Evolutionary conservation across 64 coral and sea anemone species (phyloP).

Genomic region (Montipora foliosa): DNA sequence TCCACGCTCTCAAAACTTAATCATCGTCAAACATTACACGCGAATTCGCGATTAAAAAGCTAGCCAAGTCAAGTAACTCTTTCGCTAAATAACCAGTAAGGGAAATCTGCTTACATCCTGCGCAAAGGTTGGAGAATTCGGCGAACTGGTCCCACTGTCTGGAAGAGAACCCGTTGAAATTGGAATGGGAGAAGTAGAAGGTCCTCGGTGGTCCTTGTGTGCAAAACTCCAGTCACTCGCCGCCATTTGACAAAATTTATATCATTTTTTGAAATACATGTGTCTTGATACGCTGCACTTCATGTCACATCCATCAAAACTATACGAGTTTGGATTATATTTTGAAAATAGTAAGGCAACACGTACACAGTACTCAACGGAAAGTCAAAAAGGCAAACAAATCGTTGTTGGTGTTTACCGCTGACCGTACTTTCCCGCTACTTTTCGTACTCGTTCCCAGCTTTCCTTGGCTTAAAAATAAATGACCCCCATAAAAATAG

Average conservation of each 20-base stretch:
- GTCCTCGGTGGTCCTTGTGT: constrained; percentile 26
- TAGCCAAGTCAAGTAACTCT: not conserved
- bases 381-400: not conserved
- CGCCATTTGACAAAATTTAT: constrained; percentile 40
- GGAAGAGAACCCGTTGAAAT: constrained; percentile 62
- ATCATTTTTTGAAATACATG: not conserved
- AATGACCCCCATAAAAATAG: no score
- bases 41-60: not conserved
- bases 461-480: not conserved
- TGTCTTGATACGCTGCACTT: not conserved
- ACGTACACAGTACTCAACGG: not conserved
- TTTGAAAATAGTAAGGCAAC: not conserved
- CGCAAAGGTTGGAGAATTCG: constrained; percentile 56
- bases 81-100: not conserved
- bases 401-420: constrained; percentile 13
- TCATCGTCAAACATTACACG: no score
- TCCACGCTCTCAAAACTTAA: no score
- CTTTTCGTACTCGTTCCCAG: constrained; percentile 4
- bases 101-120: constrained; percentile 74
- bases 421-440: constrained; percentile 52
- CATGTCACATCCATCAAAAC: constrained; percentile 40
- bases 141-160: constrained; percentile 90
- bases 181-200: constrained; percentile 74
- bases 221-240: constrained; percentile 60
- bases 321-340: not conserved